Evolutionary conservation across 2,113 vertebrate species (phyloP).

Genomic region (Zapus hudsonius): DNA sequence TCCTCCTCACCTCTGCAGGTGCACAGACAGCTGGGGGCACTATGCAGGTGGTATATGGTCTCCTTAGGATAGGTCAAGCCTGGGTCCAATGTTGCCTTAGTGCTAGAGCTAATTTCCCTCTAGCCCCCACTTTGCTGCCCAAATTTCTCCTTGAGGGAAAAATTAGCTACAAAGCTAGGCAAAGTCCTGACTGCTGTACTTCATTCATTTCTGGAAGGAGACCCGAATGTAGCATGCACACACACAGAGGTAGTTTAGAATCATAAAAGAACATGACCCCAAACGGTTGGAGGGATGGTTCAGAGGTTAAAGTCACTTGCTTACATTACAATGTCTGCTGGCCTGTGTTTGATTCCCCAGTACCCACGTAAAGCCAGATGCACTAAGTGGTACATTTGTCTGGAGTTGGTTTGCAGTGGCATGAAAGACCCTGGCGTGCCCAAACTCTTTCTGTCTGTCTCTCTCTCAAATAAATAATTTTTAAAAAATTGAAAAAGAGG

Average conservation of each 20-base stretch:
- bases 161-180: conserved; percentile 11
- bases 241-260: conserved; percentile 21
- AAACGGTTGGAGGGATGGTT: no score
- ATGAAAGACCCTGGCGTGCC: no score
- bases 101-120: neutral
- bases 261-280: neutral
- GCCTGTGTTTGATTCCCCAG: no score
- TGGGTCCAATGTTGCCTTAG: neutral
- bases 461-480: no score
- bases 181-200: neutral
- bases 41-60: fast-evolving
- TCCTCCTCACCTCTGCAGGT: neutral
- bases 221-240: neutral
- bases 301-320: no score
- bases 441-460: no score
- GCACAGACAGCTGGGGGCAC: neutral
- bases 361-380: no score
- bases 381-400: no score
- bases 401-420: no score
- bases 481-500: no score
- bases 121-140: neutral
- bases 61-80: neutral
- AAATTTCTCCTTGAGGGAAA: conserved; percentile 38
- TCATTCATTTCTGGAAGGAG: conserved; percentile 28
- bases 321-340: no score